Evolutionary conservation across 2,113 vertebrate genomes (phyloP).

Genomic region (Pelmatolapia mariae): DNA sequence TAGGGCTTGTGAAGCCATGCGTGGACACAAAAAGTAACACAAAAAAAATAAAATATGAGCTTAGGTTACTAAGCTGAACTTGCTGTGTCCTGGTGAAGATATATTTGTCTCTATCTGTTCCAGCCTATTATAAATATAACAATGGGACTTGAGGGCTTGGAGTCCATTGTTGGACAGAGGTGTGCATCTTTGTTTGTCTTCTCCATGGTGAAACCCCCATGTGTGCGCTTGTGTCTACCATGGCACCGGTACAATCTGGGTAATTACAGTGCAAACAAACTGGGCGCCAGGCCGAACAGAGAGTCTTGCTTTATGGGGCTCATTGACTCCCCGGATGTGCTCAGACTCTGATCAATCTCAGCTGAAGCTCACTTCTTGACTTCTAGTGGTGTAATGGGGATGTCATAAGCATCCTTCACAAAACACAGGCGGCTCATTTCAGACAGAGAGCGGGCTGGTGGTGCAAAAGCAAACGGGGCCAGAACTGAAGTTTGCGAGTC

Average conservation of each 20-base stretch:
- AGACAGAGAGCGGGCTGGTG: background rate
- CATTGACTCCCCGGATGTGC: constrained; percentile 34
- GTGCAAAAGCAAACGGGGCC: background rate
- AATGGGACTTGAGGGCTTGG: background rate
- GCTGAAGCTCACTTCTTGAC: constrained; percentile 22
- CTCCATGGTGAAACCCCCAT: constrained; percentile 16
- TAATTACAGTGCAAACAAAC: constrained; percentile 63
- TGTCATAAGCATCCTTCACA: constrained; percentile 24
- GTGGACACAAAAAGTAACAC: background rate
- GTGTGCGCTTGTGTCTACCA: constrained; percentile 9
- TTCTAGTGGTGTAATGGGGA: constrained; percentile 30
- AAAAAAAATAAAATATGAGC: background rate
- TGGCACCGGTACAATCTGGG: constrained; percentile 29
- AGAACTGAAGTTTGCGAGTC: background rate
- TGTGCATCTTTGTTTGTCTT: constrained; percentile 29
- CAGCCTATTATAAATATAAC: constrained; percentile 2
- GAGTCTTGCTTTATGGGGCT: constrained; percentile 20
- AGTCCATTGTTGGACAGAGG: constrained; percentile 11
- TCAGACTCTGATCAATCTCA: constrained; percentile 36
- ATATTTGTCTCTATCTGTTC: background rate
- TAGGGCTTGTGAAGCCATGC: background rate
- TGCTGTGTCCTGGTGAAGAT: background rate
- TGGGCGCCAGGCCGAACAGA: background rate
- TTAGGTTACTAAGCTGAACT: background rate
- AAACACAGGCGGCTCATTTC: constrained; percentile 7